A percentile compares a stretch with the other conserved stretches of the same genome.
These are phyloP conservation scores for Setophaga coronata DNA, from an alignment of 2,113 vertebrate genomes.

Conservation along the genomic window DNA sequence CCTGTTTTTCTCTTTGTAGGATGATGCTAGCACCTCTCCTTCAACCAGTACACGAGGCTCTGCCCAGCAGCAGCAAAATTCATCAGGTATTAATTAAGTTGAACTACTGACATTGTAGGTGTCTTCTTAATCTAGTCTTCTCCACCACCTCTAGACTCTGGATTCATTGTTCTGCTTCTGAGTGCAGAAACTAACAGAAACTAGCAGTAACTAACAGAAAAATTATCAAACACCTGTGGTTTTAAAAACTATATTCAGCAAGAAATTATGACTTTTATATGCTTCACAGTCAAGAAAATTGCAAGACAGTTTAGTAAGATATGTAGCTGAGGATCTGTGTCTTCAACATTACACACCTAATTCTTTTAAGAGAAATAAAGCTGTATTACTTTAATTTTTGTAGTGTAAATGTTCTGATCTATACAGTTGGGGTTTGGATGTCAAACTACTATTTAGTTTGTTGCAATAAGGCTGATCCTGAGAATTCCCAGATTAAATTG, in stretches of 20 bases:
- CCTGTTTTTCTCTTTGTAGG: slow-evolving; percentile 72
- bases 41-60: slow-evolving; percentile 83
- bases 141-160: neutral
- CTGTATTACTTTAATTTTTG: neutral
- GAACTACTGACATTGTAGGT: neutral
- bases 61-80: slow-evolving; percentile 88
- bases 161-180: neutral
- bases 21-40: slow-evolving; percentile 87
- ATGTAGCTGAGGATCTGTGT: neutral
- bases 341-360: neutral
- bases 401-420: neutral
- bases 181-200: neutral
- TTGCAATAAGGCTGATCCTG: neutral
- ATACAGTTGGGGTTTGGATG: neutral
- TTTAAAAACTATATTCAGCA: neutral
- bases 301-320: neutral
- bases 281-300: neutral
- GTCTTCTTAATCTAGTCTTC: neutral
- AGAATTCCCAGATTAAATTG: neutral
- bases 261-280: neutral
- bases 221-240: neutral
- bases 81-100: slow-evolving; percentile 77
- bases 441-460: neutral
- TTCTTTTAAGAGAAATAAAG: neutral
- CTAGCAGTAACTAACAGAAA: neutral